Percentiles rank a stretch among this genome's conserved stretches.
These are phyloP conservation scores for Drosophila takahashii DNA, from an alignment of 1,140 invertebrate species.

Conservation along the genomic window DNA sequence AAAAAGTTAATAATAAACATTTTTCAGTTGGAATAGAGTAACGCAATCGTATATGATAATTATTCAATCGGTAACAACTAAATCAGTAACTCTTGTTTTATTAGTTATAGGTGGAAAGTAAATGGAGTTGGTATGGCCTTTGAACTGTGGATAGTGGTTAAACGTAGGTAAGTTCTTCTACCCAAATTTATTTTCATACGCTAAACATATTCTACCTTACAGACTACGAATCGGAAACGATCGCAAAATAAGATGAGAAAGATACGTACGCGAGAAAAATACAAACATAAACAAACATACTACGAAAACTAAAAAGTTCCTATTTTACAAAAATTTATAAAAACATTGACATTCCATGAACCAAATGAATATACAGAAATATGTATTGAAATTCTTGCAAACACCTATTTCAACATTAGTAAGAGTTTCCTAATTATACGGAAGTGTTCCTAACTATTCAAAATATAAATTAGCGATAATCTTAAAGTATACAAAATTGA, in stretches of 20 bases:
- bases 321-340: conserved; percentile 62
- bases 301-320: conserved; percentile 76
- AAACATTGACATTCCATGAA: conserved; percentile 56
- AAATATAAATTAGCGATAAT: conserved; percentile 67
- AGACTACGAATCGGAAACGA: conserved; percentile 4
- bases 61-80: conserved; percentile 2
- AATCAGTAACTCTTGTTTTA: conserved; percentile 45
- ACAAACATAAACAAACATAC: conserved; percentile 37
- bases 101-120: conserved; percentile 79
- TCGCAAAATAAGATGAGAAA: conserved; percentile 6
- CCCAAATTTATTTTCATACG: not conserved
- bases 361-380: conserved; percentile 44
- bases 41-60: not conserved
- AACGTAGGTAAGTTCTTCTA: conserved; percentile 29
- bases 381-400: conserved; percentile 35
- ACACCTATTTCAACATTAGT: conserved; percentile 36
- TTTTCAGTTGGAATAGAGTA: conserved; percentile 24
- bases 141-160: conserved; percentile 6
- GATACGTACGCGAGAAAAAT: conserved; percentile 11
- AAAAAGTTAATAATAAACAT: not conserved
- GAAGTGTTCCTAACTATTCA: conserved; percentile 77
- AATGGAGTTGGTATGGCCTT: conserved; percentile 39
- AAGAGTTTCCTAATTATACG: conserved; percentile 62
- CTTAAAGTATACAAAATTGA: conserved; percentile 38
- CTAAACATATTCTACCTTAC: conserved; percentile 15